Conservation (phyloP, 2,797 vertebrate genomes). For the Pagetopsis macropterus region DNA sequence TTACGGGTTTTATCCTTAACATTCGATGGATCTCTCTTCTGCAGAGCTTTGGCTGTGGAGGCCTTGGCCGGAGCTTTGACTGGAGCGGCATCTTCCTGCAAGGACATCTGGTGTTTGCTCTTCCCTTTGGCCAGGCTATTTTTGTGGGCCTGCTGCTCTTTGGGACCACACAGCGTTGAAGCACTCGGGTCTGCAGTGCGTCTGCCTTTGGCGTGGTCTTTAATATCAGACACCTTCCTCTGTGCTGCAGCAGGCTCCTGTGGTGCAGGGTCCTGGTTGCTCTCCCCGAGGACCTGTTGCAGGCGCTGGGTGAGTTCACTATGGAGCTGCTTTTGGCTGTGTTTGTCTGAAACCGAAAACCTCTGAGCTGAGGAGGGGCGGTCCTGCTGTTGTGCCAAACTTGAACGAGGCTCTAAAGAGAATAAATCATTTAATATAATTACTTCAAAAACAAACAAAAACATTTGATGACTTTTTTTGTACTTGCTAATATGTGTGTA, state of each 20-base stretch:
- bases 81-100: slow-evolving; percentile 12
- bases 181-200: not conserved
- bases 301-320: slow-evolving; percentile 68
- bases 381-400: slow-evolving; percentile 33
- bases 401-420: slow-evolving; percentile 38
- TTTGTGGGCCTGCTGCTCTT: slow-evolving; percentile 34
- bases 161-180: slow-evolving; percentile 4
- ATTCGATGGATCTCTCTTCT: slow-evolving; percentile 21
- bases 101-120: slow-evolving; percentile 24
- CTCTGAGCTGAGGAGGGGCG: slow-evolving; percentile 26
- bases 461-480: not conserved
- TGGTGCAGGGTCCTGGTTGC: slow-evolving; percentile 35
- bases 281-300: slow-evolving; percentile 65
- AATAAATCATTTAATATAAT: not conserved
- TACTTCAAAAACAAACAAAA: not conserved
- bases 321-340: slow-evolving; percentile 69
- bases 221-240: slow-evolving; percentile 19
- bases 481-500: not conserved
- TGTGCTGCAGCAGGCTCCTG: slow-evolving; percentile 11
- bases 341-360: slow-evolving; percentile 38
- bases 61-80: slow-evolving; percentile 34
- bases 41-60: slow-evolving; percentile 39
- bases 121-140: slow-evolving; percentile 22
- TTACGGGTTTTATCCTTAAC: slow-evolving; percentile 20
- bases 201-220: slow-evolving; percentile 12